Conservation (phyloP, 64 coral and sea anemone species). For the Actinia tenebrosa region DNA sequence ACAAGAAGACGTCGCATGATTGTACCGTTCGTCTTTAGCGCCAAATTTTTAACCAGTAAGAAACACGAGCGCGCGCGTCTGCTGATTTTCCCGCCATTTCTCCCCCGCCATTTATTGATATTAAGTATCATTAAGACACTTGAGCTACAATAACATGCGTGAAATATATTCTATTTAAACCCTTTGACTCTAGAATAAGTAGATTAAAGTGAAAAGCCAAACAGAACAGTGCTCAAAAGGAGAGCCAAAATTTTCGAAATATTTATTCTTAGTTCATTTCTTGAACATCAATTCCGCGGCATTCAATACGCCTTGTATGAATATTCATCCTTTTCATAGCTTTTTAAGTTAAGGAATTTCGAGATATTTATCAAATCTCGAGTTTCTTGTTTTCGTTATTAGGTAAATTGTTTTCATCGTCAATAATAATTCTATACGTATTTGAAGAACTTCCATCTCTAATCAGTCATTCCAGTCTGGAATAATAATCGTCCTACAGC, state of each 20-base stretch:
- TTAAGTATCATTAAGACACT: not conserved
- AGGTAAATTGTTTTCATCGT: not conserved
- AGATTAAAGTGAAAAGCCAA: not conserved
- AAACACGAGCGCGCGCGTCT: not conserved
- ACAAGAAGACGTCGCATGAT: not conserved
- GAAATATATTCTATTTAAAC: not conserved
- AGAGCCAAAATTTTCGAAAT: not conserved
- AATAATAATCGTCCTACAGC: not conserved
- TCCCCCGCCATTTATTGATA: not conserved
- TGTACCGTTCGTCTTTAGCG: not conserved
- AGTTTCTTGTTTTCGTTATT: not conserved
- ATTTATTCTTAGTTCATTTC: not conserved
- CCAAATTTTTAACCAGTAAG: not conserved
- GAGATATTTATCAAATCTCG: not conserved
- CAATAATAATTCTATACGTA: not conserved
- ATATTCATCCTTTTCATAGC: not conserved
- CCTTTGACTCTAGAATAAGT: not conserved
- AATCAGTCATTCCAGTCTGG: slow-evolving; percentile 14
- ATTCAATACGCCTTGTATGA: not conserved
- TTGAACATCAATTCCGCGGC: not conserved
- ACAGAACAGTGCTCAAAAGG: not conserved
- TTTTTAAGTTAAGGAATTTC: not conserved
- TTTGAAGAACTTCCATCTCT: not conserved
- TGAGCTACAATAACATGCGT: not conserved
- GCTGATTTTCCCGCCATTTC: not conserved